Base-by-base conservation (phyloP, 30 jellyfish, hydroid and myxozoan species). In the Nemopilema nomurai region DNA sequence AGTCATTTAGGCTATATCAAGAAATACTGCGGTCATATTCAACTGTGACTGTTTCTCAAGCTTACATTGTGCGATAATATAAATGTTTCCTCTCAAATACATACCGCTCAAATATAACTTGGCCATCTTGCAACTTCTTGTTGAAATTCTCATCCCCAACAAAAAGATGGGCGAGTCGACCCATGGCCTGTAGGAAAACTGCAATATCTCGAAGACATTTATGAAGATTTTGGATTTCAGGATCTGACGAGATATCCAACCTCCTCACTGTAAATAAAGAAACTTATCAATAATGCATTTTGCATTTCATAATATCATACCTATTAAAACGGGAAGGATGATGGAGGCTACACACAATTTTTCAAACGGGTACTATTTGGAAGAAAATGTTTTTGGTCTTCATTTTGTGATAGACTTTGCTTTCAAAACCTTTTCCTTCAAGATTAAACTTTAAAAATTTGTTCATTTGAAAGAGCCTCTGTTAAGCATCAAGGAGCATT, bases 121-220 rank as follows among this genome's bases (percentile, higher is more conserved):
- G 90, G 1, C 91, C 96, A 33, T 93, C 97, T 20, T 79, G 92
- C 30, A 87, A 81, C 52, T 90, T 67, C 69, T 71, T 28, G 57
- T 76, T 72, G 53, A 93, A 88, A 49, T 80, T 88, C 69, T 81
- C 94, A 51, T 93, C 98, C 16, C 95, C 98, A 28, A 90, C 89
- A 63, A 93, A 93, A 31, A 93, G 65, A 24, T 78, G 86, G 4
- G 98, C 92, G 31, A 87, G 88, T 20, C 96, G 62, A 8, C 98
- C 98, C 71, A 93, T 75, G 0, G 90, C 76, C 26, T 92, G 92
- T 20, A 93, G 81, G 64, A 66, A 88, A 1, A 97, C 88, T 28
- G 92, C 69, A 22, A 83, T 65, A 64, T 93, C 98, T 51, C 80
- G 17, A 51, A 93, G 79, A 30, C 90, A 65, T 18, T 25, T 28